phyloP scores from a whole-genome alignment of 2,113 vertebrate species.

The Crotalus viridis region DNA sequence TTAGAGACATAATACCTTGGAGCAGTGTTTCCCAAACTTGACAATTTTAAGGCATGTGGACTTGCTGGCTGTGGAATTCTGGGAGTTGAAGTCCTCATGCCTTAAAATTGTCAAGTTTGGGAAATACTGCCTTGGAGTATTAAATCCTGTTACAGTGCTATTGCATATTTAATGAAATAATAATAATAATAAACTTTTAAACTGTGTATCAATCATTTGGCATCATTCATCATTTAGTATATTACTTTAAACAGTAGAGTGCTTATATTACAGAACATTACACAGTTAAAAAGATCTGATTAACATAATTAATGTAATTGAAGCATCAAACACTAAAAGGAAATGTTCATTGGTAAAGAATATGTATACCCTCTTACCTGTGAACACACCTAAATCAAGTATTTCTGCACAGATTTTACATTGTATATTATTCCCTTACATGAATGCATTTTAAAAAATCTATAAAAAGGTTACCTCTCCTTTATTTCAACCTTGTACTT shows the following conservation, averaged over 20 bases:
- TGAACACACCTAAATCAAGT: neutral
- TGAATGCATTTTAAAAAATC: neutral
- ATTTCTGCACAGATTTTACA: neutral
- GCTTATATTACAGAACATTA: neutral
- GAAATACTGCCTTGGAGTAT: neutral
- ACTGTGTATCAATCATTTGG: slow-evolving; percentile 53
- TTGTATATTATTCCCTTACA: neutral
- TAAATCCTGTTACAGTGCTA: slow-evolving; percentile 44
- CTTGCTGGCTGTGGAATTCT: too few species aligned
- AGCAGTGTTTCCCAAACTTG: neutral
- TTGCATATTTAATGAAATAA: slow-evolving; percentile 59
- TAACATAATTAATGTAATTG: neutral
- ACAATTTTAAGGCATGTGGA: too few species aligned
- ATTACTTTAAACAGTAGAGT: slow-evolving; percentile 26
- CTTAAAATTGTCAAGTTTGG: too few species aligned
- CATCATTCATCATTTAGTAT: slow-evolving; percentile 34
- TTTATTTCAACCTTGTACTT: neutral
- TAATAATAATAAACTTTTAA: slow-evolving; percentile 56
- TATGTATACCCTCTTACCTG: neutral
- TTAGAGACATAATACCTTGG: slow-evolving; percentile 14
- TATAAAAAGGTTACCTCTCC: neutral
- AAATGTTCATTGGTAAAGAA: neutral
- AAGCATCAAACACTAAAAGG: neutral
- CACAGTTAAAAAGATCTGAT: slow-evolving; percentile 5
- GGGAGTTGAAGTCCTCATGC: too few species aligned